Conservation (phyloP, 2,797 vertebrate genomes). For the Myotis daubentonii region DNA sequence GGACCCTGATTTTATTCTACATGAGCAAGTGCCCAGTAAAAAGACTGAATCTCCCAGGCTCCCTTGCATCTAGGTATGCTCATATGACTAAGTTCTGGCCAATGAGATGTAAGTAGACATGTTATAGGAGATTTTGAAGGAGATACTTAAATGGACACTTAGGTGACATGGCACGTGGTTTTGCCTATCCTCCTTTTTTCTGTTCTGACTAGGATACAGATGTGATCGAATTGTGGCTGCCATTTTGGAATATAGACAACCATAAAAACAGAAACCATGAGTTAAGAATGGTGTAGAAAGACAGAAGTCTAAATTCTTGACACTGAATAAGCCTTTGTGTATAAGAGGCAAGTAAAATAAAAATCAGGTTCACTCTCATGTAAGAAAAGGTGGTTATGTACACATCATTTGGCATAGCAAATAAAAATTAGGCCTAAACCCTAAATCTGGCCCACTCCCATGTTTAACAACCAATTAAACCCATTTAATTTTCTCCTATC, state of each 20-base stretch:
- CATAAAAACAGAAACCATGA: not conserved
- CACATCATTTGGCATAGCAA: not conserved
- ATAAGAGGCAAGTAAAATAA: not conserved
- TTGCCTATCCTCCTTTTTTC: not conserved
- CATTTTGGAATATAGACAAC: not conserved
- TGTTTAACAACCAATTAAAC: not conserved
- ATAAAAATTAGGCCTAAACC: not conserved
- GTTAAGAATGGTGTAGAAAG: not conserved
- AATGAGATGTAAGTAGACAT: not conserved
- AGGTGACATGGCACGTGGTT: not conserved
- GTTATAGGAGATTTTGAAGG: not conserved
- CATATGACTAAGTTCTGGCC: not conserved
- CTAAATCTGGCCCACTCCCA: not conserved
- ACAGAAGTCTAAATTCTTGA: not conserved
- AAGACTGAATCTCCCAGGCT: not conserved
- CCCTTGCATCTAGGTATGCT: not conserved
- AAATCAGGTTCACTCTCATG: not conserved
- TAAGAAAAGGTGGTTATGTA: not conserved
- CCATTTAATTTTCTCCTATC: not conserved
- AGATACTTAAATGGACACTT: not conserved
- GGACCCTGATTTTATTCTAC: conserved; percentile 14
- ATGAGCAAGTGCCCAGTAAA: not conserved
- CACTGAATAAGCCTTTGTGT: not conserved
- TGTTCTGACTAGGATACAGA: not conserved
- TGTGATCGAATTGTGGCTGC: not conserved